A percentile compares a stretch with the other conserved stretches of the same genome.
phyloP scores from a whole-genome alignment of 23 tunicate genomes.

The Botrylloides violaceus region DNA sequence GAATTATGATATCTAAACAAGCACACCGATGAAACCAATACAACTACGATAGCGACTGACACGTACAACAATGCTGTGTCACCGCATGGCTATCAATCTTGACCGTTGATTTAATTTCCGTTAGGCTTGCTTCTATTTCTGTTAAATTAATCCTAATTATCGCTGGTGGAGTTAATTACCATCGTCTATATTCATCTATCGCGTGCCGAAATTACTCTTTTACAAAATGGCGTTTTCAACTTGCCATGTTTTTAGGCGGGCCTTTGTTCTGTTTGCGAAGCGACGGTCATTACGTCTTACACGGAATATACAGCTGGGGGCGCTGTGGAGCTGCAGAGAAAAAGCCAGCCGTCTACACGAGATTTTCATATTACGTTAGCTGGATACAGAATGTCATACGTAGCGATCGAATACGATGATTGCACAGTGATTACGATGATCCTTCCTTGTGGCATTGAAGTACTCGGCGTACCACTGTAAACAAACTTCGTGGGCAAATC shows the following conservation, averaged over 20 bases:
- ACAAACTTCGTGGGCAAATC: not conserved
- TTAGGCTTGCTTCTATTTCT: no score
- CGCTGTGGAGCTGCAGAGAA: constrained; percentile 77
- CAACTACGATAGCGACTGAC: no score
- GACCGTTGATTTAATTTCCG: no score
- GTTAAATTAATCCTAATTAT: no score
- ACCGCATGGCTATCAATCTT: no score
- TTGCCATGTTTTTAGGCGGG: constrained; percentile 47
- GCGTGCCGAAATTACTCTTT: no score
- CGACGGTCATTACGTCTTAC: constrained; percentile 71
- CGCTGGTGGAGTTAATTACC: no score
- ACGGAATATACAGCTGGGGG: constrained; percentile 93
- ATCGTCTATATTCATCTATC: no score
- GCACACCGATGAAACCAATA: no score
- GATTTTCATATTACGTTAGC: constrained; percentile 65
- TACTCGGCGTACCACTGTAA: not conserved
- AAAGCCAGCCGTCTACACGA: constrained; percentile 87
- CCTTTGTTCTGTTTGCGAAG: constrained; percentile 87
- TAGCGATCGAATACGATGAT: not conserved
- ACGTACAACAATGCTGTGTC: no score
- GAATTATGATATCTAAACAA: no score
- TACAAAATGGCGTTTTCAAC: no score
- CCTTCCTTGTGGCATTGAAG: not conserved
- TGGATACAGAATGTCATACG: constrained; percentile 41
- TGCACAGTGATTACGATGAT: not conserved